phyloP scores from a whole-genome alignment of 1,140 invertebrate genomes.

The Plodia interpunctella region DNA sequence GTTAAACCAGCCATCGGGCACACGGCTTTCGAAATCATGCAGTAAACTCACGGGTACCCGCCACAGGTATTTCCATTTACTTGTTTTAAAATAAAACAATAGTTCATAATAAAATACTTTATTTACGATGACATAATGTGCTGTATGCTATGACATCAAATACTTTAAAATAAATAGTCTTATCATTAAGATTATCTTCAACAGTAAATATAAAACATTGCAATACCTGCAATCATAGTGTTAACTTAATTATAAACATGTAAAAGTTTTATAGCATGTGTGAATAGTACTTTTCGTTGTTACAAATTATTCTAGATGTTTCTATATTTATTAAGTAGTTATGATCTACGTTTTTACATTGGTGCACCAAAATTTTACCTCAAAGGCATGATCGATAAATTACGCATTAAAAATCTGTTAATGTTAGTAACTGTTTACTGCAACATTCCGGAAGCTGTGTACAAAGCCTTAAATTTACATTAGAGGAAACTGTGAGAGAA shows the following conservation, averaged over 20 bases:
- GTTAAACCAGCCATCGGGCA: too few relatives aligned
- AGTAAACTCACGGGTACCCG: too few relatives aligned
- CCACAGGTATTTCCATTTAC: too few relatives aligned
- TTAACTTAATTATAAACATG: neutral
- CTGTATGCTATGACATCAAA: constrained; percentile 47
- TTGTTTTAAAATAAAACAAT: constrained; percentile 34
- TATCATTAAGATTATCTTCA: constrained; percentile 40
- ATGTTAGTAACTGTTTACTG: constrained; percentile 64
- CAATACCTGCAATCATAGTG: constrained; percentile 8
- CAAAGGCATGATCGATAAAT: constrained; percentile 3
- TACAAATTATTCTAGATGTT: constrained; percentile 5
- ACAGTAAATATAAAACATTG: constrained; percentile 28
- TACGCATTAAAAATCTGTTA: constrained; percentile 42
- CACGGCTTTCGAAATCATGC: too few relatives aligned
- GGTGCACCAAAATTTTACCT: constrained; percentile 48
- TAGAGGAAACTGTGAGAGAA: constrained; percentile 41
- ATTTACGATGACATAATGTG: constrained; percentile 67
- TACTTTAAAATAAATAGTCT: constrained; percentile 65
- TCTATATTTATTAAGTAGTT: neutral
- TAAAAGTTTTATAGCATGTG: neutral
- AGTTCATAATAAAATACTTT: constrained; percentile 69
- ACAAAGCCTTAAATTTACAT: constrained; percentile 68
- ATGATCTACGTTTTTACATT: constrained; percentile 18
- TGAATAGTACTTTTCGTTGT: neutral
- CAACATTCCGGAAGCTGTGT: constrained; percentile 75